Evolutionary conservation across 2,113 vertebrate species (phyloP).

Genomic region (Gnathonemus longibarbis): DNA sequence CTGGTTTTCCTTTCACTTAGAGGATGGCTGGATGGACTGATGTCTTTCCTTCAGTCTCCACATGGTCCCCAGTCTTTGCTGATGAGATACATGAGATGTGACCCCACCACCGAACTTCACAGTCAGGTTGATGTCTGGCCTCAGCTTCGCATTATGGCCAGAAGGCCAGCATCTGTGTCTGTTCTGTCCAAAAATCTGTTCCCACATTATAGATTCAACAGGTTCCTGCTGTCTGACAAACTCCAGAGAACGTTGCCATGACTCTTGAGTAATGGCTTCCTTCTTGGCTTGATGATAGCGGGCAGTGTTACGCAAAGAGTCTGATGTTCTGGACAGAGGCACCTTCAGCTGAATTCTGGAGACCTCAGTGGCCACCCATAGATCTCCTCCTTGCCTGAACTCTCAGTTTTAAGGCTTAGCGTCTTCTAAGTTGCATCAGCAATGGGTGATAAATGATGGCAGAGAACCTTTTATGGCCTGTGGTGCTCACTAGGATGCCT

Average conservation of each 20-base stretch:
- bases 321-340: not conserved
- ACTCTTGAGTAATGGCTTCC: not conserved
- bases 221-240: not conserved
- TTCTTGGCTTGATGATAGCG: not conserved
- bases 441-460: not conserved
- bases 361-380: not conserved
- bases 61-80: not conserved
- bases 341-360: not conserved
- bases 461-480: not conserved
- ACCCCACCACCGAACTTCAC: not conserved
- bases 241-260: not conserved
- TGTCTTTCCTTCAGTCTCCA: not conserved
- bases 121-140: not conserved
- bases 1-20: not conserved
- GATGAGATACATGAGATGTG: not conserved
- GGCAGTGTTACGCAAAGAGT: not conserved
- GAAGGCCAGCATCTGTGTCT: not conserved
- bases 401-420: not conserved
- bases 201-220: not conserved
- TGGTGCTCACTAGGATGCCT: not conserved
- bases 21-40: not conserved
- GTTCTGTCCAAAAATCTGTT: not conserved
- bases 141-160: not conserved
- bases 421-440: not conserved
- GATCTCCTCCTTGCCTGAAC: not conserved